These are phyloP conservation scores for Shinisaurus crocodilurus DNA, from an alignment of 2,113 vertebrate species.

Conservation along the genomic window DNA sequence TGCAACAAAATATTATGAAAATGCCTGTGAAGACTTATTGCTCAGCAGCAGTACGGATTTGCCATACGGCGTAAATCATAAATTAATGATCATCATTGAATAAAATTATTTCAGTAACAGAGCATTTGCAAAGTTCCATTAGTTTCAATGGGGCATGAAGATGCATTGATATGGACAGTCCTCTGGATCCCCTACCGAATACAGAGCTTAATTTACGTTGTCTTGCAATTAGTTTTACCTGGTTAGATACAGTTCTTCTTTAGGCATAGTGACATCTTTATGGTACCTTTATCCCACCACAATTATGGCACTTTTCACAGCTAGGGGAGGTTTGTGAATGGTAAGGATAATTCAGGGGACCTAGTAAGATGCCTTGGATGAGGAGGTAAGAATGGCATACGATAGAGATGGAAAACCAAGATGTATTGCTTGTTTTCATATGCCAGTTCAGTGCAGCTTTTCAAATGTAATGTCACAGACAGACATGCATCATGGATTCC, in stretches of 20 bases:
- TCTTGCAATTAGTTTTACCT: background rate
- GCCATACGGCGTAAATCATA: too few relatives aligned
- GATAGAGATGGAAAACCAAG: background rate
- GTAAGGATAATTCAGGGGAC: background rate
- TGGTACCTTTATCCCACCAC: background rate
- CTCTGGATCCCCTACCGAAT: background rate
- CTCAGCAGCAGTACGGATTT: too few relatives aligned
- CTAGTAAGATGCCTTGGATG: background rate
- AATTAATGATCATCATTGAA: too few relatives aligned
- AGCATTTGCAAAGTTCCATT: background rate
- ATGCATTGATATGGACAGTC: background rate
- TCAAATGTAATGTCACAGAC: background rate
- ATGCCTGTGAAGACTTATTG: too few relatives aligned
- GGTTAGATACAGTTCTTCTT: background rate
- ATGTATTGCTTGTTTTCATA: background rate
- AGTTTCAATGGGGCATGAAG: background rate
- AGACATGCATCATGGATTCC: background rate
- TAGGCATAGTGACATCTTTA: background rate
- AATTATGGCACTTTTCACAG: background rate
- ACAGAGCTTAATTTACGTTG: background rate
- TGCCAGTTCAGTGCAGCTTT: background rate
- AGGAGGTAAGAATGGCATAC: background rate
- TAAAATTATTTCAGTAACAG: background rate
- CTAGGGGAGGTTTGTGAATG: background rate
- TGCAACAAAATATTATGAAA: too few relatives aligned